Evolutionary conservation across 1,140 invertebrate genomes (phyloP), one percentile per base, ranked within the genome.

Genomic region (Drosophila navojoa): DNA sequence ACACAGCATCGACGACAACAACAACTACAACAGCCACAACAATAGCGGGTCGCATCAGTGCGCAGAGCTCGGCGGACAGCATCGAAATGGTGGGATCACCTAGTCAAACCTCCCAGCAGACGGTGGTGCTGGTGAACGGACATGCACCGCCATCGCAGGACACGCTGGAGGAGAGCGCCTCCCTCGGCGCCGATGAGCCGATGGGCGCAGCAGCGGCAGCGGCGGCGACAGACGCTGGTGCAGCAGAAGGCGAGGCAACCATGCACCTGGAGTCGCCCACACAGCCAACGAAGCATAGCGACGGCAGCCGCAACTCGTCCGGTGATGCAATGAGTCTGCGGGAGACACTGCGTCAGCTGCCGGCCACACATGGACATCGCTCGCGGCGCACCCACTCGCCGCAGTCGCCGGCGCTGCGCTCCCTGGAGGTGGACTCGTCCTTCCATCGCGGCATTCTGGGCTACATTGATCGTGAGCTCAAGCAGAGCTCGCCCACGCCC

Each of bases 381-480:
- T 76, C 82, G 44, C 35, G 79, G 19, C 80, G 86, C 22, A 82
- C 75, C 40, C 77, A 89, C 40, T 91, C 90, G 29, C 90, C 90
- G 13, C 81, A 89, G 63, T 76, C 77, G 9, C 80, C 73, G 29
- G 71, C 74, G 15, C 15, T 73, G 15, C 78, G 81, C 32, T 71
- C 68, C 0, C 59, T 82, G 15, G 84, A 81, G 19, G 76, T 79
- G 15, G 85, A 90, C 25, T 87, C 89, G 35, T 87, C 90, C 35
- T 81, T 92, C 22, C 91, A 92, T 71, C 85, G 87, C 44, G 91
- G 91, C 35, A 92, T 92, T 3, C 53, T 92, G 16, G 90, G 90
- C 15, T 92, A 91, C 57, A 92, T 92, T 71, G 91, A 92, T 71
- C 87, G 91, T 16, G 90, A 92, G 54, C 71, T 92, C 6, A 92